Conservation (phyloP, 53 echinoderm and acorn worm species). For the Patiria pectinifera region DNA sequence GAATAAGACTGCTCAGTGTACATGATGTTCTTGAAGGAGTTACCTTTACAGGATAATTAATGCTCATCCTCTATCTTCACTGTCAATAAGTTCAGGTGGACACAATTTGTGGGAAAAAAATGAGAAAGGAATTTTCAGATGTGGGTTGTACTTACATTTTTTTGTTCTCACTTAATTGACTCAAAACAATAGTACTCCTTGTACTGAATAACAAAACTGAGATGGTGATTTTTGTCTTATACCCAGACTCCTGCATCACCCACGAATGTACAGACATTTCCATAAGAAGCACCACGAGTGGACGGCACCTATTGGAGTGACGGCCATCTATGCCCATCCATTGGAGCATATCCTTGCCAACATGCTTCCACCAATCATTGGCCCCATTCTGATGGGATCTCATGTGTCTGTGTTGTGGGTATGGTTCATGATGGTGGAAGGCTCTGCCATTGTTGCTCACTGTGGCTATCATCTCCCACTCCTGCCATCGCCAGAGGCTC, state of each 20-base stretch:
- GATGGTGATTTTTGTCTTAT: not conserved
- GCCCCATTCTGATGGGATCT: constrained; percentile 85
- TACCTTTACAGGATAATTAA: too few species aligned
- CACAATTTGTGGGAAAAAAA: too few species aligned
- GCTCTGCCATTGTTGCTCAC: constrained; percentile 87
- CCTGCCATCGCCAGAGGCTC: constrained; percentile 95
- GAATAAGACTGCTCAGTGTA: too few species aligned
- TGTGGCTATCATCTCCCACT: constrained; percentile 96
- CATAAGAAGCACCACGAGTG: constrained; percentile 97
- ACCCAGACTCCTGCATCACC: constrained; percentile 84
- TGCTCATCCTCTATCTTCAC: too few species aligned
- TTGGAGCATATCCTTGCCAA: constrained; percentile 88
- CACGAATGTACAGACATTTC: constrained; percentile 79
- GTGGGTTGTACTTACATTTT: too few species aligned
- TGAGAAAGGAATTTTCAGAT: too few species aligned
- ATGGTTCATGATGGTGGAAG: constrained; percentile 85
- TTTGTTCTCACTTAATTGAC: not conserved
- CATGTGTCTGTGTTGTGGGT: constrained; percentile 88
- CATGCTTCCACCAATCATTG: constrained; percentile 77
- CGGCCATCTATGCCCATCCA: constrained; percentile 89
- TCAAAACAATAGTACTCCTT: not conserved
- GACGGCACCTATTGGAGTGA: constrained; percentile 92
- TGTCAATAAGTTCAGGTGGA: too few species aligned
- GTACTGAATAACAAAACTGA: not conserved
- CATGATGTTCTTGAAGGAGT: too few species aligned